phyloP scores from a whole-genome alignment of 2,113 vertebrate genomes.

The Ctenomys sociabilis region DNA sequence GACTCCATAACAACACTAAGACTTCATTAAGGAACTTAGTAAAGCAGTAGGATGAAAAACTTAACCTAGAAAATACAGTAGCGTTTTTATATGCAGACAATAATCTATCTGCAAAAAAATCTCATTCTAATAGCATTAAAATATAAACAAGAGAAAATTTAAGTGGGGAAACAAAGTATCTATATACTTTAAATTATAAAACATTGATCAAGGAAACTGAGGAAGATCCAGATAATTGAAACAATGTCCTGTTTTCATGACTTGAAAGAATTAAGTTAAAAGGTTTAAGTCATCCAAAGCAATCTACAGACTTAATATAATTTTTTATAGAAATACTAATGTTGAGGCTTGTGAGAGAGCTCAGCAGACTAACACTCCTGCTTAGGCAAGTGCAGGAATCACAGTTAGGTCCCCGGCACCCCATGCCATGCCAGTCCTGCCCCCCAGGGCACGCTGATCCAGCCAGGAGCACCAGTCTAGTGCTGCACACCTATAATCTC shows the following conservation, averaged over 20 bases:
- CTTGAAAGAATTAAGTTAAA: background rate
- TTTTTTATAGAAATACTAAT: background rate
- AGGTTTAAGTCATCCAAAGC: background rate
- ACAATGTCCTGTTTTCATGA: background rate
- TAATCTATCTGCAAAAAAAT: background rate
- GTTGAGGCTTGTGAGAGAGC: too few relatives aligned
- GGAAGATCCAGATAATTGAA: background rate
- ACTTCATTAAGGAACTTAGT: background rate
- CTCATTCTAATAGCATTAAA: background rate
- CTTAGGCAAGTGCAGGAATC: too few relatives aligned
- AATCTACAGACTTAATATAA: background rate
- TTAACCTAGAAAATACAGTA: background rate
- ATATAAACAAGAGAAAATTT: background rate
- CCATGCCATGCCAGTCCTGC: too few relatives aligned
- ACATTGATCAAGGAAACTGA: background rate
- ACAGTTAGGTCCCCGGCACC: too few relatives aligned
- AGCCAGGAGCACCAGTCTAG: too few relatives aligned
- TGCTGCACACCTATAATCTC: too few relatives aligned
- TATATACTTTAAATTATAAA: background rate
- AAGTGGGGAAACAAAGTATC: background rate
- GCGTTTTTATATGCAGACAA: background rate
- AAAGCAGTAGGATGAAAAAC: background rate
- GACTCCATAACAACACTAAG: background rate
- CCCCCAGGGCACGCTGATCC: too few relatives aligned
- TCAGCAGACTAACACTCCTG: too few relatives aligned